These are phyloP conservation scores for Nesometra sesokonis DNA, from an alignment of 35 echinoderm and acorn worm genomes.

Conservation along the genomic window DNA sequence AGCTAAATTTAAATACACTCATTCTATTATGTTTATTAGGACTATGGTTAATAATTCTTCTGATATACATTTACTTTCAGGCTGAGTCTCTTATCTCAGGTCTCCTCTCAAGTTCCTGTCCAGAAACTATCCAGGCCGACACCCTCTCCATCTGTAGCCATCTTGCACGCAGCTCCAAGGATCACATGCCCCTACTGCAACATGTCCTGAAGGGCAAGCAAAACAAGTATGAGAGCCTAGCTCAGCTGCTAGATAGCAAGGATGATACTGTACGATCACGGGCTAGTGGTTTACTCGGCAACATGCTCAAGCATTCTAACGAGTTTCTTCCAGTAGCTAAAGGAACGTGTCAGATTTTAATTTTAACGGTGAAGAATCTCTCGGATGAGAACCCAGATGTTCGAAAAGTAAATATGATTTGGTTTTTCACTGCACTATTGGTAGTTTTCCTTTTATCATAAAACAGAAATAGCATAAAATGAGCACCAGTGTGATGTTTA, in stretches of 20 bases:
- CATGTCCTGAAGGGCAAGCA: slow-evolving; percentile 47
- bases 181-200: slow-evolving; percentile 53
- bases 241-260: slow-evolving; percentile 13
- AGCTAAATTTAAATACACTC: too few species aligned
- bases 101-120: slow-evolving; percentile 24
- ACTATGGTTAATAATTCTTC: neutral
- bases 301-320: slow-evolving; percentile 71
- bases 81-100: slow-evolving; percentile 34
- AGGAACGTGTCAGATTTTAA: slow-evolving; percentile 37
- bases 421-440: too few species aligned
- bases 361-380: slow-evolving; percentile 32
- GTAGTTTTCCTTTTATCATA: too few species aligned
- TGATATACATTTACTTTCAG: slow-evolving; percentile 12
- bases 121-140: slow-evolving; percentile 46
- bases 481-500: too few species aligned
- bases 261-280: slow-evolving; percentile 50
- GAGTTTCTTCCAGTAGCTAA: slow-evolving; percentile 65
- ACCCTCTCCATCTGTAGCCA: slow-evolving; percentile 73
- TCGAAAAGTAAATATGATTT: slow-evolving; percentile 52
- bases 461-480: too few species aligned
- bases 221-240: slow-evolving; percentile 14
- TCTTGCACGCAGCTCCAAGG: slow-evolving; percentile 48
- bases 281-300: slow-evolving; percentile 74
- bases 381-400: slow-evolving; percentile 70
- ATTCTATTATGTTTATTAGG: too few species aligned